Conservation (phyloP, 2,113 vertebrate genomes). For the Odontophorus gujanensis region DNA sequence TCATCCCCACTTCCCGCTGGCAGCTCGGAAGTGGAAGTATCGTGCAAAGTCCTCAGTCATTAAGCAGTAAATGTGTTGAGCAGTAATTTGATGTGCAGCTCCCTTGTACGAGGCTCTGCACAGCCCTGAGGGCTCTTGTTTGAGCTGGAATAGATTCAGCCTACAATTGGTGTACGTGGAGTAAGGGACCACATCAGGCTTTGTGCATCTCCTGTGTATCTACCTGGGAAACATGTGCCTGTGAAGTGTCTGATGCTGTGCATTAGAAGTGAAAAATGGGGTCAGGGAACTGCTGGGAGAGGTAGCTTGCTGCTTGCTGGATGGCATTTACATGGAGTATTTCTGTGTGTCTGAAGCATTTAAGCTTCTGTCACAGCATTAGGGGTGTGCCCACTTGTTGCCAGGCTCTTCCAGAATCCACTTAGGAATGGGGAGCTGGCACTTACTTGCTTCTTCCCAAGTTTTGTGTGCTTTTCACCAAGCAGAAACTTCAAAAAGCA, state of each 20-base stretch:
- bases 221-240: neutral
- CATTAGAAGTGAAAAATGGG: neutral
- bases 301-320: neutral
- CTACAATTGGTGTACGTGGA: neutral
- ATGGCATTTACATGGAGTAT: neutral
- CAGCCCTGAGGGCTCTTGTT: neutral
- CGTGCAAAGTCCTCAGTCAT: accelerated
- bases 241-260: neutral
- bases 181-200: neutral
- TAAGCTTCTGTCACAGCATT: neutral
- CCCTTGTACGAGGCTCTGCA: accelerated
- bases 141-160: neutral
- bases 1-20: neutral
- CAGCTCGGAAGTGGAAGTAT: accelerated
- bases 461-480: neutral
- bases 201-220: neutral
- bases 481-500: neutral
- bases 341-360: accelerated
- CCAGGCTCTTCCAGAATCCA: neutral
- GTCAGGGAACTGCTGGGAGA: neutral
- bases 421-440: neutral
- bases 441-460: neutral
- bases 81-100: neutral
- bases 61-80: neutral
- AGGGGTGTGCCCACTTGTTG: neutral